A percentile compares a stretch with the other conserved stretches of the same genome.
Conservation (phyloP, 2,113 vertebrate genomes). For the Tyto alba region DNA sequence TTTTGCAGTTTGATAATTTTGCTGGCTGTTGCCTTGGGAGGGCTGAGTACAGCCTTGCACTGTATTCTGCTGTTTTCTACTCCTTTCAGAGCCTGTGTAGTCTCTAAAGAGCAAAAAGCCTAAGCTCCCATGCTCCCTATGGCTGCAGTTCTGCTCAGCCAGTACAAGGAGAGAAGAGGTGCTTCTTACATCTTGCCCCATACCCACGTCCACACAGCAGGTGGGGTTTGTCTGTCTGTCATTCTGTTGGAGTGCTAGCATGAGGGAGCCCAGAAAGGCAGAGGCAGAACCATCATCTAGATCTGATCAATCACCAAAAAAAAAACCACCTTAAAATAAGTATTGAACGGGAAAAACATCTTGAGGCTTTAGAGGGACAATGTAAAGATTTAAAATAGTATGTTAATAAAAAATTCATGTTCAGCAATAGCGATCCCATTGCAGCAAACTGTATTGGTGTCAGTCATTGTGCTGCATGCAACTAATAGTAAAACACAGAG, state of each 20-base stretch:
- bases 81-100: neutral
- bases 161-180: neutral
- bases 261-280: neutral
- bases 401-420: neutral
- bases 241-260: neutral
- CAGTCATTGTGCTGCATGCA: neutral
- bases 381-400: neutral
- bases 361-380: neutral
- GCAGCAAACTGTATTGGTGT: neutral
- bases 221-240: neutral
- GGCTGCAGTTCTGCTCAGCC: neutral
- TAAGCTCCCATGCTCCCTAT: neutral
- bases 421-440: accelerated
- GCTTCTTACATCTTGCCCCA: neutral
- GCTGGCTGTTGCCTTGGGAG: neutral
- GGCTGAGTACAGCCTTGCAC: neutral
- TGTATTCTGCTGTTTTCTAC: neutral
- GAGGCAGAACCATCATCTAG: neutral
- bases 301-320: neutral
- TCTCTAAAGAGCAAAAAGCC: neutral
- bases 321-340: neutral
- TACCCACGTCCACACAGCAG: accelerated
- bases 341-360: neutral
- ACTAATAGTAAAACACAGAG: neutral
- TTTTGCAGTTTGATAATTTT: neutral